Evolutionary conservation across 2,888 invertebrate genomes (phyloP), one percentile per base, ranked within the genome.

Genomic region (Callyntrura sp.): DNA sequence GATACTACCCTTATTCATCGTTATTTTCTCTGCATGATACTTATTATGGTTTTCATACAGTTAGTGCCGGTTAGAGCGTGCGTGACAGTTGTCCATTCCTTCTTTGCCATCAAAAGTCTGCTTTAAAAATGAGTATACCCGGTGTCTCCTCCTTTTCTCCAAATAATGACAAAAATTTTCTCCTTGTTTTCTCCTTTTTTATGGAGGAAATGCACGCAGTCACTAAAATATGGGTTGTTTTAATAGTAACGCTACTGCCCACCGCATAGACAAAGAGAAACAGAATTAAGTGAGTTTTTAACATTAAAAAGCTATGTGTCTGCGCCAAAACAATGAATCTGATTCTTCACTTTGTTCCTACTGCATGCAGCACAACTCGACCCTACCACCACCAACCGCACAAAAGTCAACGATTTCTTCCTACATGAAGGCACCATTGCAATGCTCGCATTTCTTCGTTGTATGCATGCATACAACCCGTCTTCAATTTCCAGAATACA

Each of bases 141-240:
- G 6, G 35, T 55, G 43, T 85, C 62, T 76, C 76, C 25, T 85
- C 45, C 60, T n/a, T 68, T 60, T 65, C 62, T 48, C 28, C 65
- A 57, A 79, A 78, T 51, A 76, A 85, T 85, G 78, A 85, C 78
- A 78, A 78, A 48, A 45, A 73, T 45, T 73, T 57, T 35, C 57
- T 28, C 57, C 35, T 60, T 73, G 43, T 84, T 73, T 60, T 55
- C 28, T n/a, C 70, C 85, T 48, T 20, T 78, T 85, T 85, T 85
- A 85, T 85, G 51, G 78, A 85, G 78, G 62, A 85, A 78, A 62
- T 85, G 85, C 78, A 85, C 85, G 85, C 85, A 85, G 62, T 35
- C 45, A 51, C 12, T 17, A 14, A 68, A 17, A 45, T 5, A 70
- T 23, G 17, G n/a, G 8, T 14, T 51, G 51, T 35, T 35, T 35